Base-by-base conservation (phyloP, 2,113 vertebrate genomes). In the Tinamus guttatus region DNA sequence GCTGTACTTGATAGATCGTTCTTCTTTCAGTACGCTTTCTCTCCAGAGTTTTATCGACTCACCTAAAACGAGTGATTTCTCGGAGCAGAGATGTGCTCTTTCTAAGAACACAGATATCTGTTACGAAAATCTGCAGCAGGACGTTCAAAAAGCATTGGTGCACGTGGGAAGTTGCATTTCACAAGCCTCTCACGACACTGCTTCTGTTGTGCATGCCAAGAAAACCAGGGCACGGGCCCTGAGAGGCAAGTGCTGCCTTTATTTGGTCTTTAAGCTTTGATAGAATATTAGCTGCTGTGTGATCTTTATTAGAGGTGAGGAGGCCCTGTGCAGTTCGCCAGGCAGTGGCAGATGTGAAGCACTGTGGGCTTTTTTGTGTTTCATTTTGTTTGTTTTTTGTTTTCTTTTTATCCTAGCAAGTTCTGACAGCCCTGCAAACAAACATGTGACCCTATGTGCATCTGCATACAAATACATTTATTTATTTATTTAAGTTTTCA, bases 41-140 rank as follows among this genome's bases (percentile, higher is more conserved):
- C 36, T 65, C 65, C 63, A 47, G 74, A 76, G 41, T 67, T 82
- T 69, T 75, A 80, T 52, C 1, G 5, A 58, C 56, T 45, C 67
- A 21, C 32, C 85, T 84, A 11, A 89, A 83, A 70, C 11, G 71
- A 73, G 58, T 5, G 54, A 93, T 81, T 93, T 82, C 75, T 90
- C 88, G 41, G 70, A 54, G 75, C 64, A 91, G 49, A 79, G 60
- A 51, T 34, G 13, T 16, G 51, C 52, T 90, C 81, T 93, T 95
- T 90, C 89, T 71, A 93, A 93, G 93, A 93, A 85, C 75, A 34
- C 45, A 30, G 60, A 13, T 81, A 95, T 93, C 87, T 81, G 65
- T 75, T 12, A 49, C 84, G 69, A 78, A 85, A 92, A 90, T 90
- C 91, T 82, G 51, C 45, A 81, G 36, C 30, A 28, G 68, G 75